Evolutionary conservation across 2,113 vertebrate genomes (phyloP), one percentile per base, ranked within the genome.

Genomic region (Chloropsis cyanopogon): DNA sequence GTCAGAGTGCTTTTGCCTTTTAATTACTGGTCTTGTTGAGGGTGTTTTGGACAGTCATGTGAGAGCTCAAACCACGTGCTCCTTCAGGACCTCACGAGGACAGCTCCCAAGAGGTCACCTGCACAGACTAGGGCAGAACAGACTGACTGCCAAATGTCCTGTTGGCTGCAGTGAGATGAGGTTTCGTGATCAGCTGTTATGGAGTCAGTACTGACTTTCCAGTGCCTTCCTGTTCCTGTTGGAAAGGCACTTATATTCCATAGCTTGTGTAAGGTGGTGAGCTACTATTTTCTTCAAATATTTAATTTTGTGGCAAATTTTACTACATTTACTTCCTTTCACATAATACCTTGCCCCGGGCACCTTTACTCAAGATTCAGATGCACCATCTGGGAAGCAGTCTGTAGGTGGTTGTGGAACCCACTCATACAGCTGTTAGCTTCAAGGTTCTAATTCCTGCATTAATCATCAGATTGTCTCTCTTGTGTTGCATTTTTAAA

Each of bases 381-480:
- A 39, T 66, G 47, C 28, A 47, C 88, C 94, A 92, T 93, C 86
- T 95, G 91, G 73, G 70, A 80, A 50, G 42, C 60, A 81, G 73
- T 73, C 83, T 82, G 86, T 89, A 59, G 69, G 80, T 91, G 83
- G 81, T 8, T 5, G 0, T 54, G 65, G 83, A 91, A 66, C 70
- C 59, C 86, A 89, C 88, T 87, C 3, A 11, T n/a, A 66, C 12
- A 79, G 12, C 86, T 91, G 47, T 84, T 80, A 76, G 46, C 52
- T 92, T 89, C 69, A 56, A 83, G 81, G 77, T 87, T 79, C 42
- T 86, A 88, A 83, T 68, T 68, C 52, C 78, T 75, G 70, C 28
- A 79, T 91, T 93, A 95, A 91, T 96, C 83, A 92, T 82, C 91
- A 70, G 50, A 72, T 68, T 61, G 54, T 75, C 65, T 96, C 35